Percentiles rank a stretch among this genome's conserved stretches.
phyloP scores from a whole-genome alignment of 2,888 invertebrate genomes.

The Rhagonycha fulva region DNA sequence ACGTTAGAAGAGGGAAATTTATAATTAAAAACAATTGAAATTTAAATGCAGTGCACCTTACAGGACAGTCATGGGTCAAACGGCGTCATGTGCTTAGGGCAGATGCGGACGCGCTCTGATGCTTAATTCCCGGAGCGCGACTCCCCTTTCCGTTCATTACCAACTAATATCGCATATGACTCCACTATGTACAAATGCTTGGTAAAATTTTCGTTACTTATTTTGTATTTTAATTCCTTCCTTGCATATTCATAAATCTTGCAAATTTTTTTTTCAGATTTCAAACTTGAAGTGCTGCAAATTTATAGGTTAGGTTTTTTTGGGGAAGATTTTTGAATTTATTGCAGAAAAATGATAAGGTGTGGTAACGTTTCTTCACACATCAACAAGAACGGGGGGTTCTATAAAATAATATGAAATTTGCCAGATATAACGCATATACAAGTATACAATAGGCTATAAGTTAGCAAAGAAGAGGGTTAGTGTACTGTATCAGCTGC shows the following conservation, averaged over 20 bases:
- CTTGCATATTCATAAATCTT: background rate
- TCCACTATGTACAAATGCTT: background rate
- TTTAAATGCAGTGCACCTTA: slow-evolving; percentile 28
- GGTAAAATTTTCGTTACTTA: background rate
- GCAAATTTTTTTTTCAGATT: background rate
- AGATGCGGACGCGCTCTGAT: slow-evolving; percentile 39
- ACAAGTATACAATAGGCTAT: slow-evolving; percentile 27
- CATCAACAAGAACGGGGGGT: background rate
- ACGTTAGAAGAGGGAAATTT: slow-evolving; percentile 11
- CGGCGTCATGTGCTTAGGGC: slow-evolving; percentile 38
- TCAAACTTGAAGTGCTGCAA: background rate
- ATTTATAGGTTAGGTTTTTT: background rate
- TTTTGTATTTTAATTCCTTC: background rate
- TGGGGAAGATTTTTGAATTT: background rate
- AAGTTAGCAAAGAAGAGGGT: slow-evolving; percentile 31
- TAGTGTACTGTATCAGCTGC: slow-evolving; percentile 31
- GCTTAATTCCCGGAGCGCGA: slow-evolving; percentile 37
- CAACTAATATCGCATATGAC: slow-evolving; percentile 27
- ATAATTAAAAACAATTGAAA: slow-evolving; percentile 20
- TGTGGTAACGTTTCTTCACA: slow-evolving; percentile 10
- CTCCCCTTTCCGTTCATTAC: slow-evolving; percentile 36
- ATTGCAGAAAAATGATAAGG: background rate
- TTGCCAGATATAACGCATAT: slow-evolving; percentile 25
- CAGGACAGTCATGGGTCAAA: slow-evolving; percentile 32
- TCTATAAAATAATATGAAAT: slow-evolving; percentile 25